Evolutionary conservation across 2,888 invertebrate species (phyloP).

Genomic region (Amphiduros pacificus): DNA sequence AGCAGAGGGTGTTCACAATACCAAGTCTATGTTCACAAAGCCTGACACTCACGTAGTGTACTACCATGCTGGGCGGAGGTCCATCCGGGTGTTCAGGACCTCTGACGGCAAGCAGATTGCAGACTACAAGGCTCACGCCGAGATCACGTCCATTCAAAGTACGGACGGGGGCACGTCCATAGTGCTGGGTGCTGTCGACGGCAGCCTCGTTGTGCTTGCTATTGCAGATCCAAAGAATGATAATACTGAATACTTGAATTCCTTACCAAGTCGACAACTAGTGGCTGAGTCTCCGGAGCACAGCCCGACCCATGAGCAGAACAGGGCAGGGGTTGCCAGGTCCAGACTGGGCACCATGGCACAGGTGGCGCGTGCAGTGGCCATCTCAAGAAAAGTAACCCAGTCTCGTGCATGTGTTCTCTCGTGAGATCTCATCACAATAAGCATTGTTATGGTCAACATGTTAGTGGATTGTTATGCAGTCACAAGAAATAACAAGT

Average conservation of each 20-base stretch:
- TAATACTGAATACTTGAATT: constrained; percentile 41
- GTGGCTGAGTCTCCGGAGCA: not conserved
- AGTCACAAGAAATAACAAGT: too few relatives aligned
- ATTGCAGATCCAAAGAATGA: constrained; percentile 67
- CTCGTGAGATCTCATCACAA: too few relatives aligned
- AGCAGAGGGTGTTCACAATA: constrained; percentile 95
- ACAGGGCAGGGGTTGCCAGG: too few relatives aligned
- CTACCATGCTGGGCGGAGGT: constrained; percentile 94
- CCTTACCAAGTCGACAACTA: constrained; percentile 43
- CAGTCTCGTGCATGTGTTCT: too few relatives aligned
- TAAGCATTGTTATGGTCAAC: too few relatives aligned
- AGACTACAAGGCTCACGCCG: constrained; percentile 67
- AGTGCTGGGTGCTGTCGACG: constrained; percentile 89
- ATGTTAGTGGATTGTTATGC: too few relatives aligned
- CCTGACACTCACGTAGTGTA: constrained; percentile 94
- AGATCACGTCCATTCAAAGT: constrained; percentile 49
- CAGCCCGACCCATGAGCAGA: constrained; percentile 2
- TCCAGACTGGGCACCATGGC: too few relatives aligned
- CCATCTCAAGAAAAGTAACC: too few relatives aligned
- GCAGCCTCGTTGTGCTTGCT: constrained; percentile 87
- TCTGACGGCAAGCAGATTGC: constrained; percentile 88
- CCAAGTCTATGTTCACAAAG: constrained; percentile 85
- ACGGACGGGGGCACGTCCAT: constrained; percentile 50
- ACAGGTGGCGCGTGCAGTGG: too few relatives aligned
- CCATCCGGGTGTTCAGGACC: constrained; percentile 88